Percentiles rank a stretch among this genome's conserved stretches.
phyloP scores from a whole-genome alignment of 2,888 invertebrate species.

The Tetropium fuscum region DNA sequence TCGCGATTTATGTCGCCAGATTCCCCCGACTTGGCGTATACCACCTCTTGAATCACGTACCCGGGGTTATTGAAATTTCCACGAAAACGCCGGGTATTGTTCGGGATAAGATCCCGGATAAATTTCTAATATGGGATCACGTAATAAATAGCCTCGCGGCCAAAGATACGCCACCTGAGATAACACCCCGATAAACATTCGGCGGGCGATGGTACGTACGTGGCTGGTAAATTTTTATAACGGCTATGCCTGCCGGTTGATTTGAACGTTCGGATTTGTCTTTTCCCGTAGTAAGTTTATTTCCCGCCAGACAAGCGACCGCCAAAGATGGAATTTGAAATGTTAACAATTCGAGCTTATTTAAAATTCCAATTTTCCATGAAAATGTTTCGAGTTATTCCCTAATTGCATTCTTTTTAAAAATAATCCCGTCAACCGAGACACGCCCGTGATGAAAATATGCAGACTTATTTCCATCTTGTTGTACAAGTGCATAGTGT shows the following conservation, averaged over 20 bases:
- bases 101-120: conserved; percentile 17
- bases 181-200: too few species aligned
- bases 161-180: too few species aligned
- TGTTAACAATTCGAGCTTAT: not conserved
- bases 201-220: too few species aligned
- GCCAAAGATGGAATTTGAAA: too few species aligned
- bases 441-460: not conserved
- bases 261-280: too few species aligned
- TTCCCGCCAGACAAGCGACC: too few species aligned
- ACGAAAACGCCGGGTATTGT: conserved; percentile 22
- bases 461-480: not conserved
- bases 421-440: not conserved
- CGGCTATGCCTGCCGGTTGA: too few species aligned
- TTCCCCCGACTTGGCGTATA: conserved; percentile 5
- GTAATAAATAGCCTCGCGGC: not conserved
- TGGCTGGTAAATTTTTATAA: too few species aligned
- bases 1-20: conserved; percentile 38
- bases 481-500: not conserved
- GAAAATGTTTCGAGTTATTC: not conserved
- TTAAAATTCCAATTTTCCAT: not conserved
- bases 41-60: conserved; percentile 35
- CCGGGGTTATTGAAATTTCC: conserved; percentile 35
- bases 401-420: not conserved
- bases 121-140: conserved; percentile 8
- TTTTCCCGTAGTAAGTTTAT: too few species aligned